Evolutionary conservation across 2,888 invertebrate species (phyloP).

Genomic region (Encarsia formosa): DNA sequence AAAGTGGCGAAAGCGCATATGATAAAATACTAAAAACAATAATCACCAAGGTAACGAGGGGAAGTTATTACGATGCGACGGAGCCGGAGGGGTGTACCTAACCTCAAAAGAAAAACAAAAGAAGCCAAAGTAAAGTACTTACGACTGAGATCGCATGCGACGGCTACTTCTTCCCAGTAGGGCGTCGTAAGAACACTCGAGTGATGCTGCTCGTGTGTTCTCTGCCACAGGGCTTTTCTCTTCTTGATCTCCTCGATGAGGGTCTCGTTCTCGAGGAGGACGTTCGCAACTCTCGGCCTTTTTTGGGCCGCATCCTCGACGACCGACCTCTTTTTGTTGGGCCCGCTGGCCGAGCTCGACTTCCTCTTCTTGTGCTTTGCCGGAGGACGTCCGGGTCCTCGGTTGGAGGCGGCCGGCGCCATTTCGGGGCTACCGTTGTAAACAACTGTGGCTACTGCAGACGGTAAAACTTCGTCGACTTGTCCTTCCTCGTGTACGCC

Average conservation of each 20-base stretch:
- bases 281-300: slow-evolving; percentile 21
- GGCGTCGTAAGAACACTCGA: slow-evolving; percentile 11
- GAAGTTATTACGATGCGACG: too few relatives aligned
- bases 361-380: not conserved
- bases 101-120: too few relatives aligned
- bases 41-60: too few relatives aligned
- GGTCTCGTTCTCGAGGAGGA: slow-evolving; percentile 24
- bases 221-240: slow-evolving; percentile 24
- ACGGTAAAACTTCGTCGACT: too few relatives aligned
- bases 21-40: too few relatives aligned
- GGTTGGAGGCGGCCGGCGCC: slow-evolving; percentile 6
- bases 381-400: not conserved
- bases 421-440: slow-evolving; percentile 2
- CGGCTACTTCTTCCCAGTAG: slow-evolving; percentile 25
- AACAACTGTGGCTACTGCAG: too few relatives aligned
- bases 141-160: slow-evolving; percentile 21
- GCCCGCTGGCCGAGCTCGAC: not conserved
- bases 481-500: slow-evolving; percentile 1
- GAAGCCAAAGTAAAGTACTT: too few relatives aligned
- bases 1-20: too few relatives aligned
- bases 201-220: slow-evolving; percentile 26
- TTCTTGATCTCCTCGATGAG: slow-evolving; percentile 24
- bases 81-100: too few relatives aligned
- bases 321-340: not conserved
- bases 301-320: slow-evolving; percentile 1